phyloP scores from a whole-genome alignment of 2,888 invertebrate species.

The Drosophila neonasuta region DNA sequence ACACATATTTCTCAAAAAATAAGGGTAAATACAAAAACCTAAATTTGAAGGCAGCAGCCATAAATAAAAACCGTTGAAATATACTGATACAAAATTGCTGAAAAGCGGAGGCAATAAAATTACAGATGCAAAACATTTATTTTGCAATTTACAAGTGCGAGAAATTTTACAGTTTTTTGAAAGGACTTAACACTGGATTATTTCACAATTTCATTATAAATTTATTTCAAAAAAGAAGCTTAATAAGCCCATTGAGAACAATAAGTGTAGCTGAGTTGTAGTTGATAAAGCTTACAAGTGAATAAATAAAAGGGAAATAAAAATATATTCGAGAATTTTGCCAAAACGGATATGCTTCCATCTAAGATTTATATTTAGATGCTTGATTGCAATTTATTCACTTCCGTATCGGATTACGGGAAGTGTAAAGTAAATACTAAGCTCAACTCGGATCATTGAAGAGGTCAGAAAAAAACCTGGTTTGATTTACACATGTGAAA shows the following conservation, averaged over 20 bases:
- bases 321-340: background rate
- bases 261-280: background rate
- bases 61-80: too few species aligned
- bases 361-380: background rate
- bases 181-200: too few species aligned
- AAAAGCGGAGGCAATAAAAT: background rate
- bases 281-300: background rate
- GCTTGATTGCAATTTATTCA: conserved; percentile 11
- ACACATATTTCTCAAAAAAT: background rate
- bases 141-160: too few species aligned
- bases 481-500: background rate
- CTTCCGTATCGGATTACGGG: background rate
- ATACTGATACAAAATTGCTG: background rate
- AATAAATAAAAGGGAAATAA: background rate
- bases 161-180: too few species aligned
- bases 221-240: background rate
- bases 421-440: background rate
- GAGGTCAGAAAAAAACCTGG: background rate
- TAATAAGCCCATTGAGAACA: background rate
- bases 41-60: background rate
- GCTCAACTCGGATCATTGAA: background rate
- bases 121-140: background rate
- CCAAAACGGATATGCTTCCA: conserved; percentile 4
- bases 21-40: too few species aligned
- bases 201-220: background rate